Evolutionary conservation across 2,113 vertebrate species (phyloP).

Genomic region (Empidonax alnorum): DNA sequence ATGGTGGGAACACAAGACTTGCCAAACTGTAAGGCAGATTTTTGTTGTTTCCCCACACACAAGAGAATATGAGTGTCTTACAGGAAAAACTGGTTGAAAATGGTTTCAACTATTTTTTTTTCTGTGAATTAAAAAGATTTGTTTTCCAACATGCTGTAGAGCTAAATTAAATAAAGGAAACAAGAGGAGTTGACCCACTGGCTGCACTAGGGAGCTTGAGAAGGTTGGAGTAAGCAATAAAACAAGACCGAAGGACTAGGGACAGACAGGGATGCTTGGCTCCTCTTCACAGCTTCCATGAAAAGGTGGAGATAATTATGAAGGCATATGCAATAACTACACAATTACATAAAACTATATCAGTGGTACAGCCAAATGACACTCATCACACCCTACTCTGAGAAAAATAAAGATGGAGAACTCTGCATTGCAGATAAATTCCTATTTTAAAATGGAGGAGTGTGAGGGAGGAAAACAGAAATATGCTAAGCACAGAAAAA

Average conservation of each 20-base stretch:
- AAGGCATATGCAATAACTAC: not conserved
- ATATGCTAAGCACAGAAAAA: not conserved
- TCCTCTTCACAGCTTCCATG: not conserved
- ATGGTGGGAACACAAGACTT: not conserved
- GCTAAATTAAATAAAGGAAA: not conserved
- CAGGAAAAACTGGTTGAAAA: not conserved
- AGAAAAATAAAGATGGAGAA: slow-evolving; percentile 45
- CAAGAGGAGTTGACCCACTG: not conserved
- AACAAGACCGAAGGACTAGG: not conserved
- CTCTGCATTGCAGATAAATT: slow-evolving; percentile 19
- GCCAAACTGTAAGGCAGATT: not conserved
- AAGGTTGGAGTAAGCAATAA: not conserved
- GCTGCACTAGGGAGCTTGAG: not conserved
- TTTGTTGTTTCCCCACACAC: not conserved
- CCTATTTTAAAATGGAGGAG: slow-evolving; percentile 24
- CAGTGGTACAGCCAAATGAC: not conserved
- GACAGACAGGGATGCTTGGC: not conserved
- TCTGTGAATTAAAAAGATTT: not conserved
- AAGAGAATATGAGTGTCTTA: not conserved
- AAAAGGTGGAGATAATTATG: not conserved
- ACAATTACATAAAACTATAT: slow-evolving; percentile 19
- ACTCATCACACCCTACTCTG: not conserved
- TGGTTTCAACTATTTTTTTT: not conserved
- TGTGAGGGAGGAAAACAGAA: not conserved
- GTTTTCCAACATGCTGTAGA: not conserved